phyloP scores from a whole-genome alignment of 30 jellyfish, hydroid and myxozoan species.

The Aurelia aurita region DNA sequence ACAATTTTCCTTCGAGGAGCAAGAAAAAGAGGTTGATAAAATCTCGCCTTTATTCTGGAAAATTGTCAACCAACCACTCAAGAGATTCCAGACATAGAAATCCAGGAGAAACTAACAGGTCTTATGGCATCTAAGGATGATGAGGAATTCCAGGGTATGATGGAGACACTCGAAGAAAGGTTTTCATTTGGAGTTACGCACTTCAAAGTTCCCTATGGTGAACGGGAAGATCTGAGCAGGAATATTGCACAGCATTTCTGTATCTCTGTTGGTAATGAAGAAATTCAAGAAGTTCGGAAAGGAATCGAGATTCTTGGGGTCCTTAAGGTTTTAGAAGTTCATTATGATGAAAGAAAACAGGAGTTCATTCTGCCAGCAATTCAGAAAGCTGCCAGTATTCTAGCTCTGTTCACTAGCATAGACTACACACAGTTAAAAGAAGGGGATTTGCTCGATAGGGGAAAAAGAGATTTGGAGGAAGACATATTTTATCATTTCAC shows the following conservation, averaged over 20 bases:
- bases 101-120: background rate
- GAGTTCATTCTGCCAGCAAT: constrained; percentile 6
- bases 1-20: no score
- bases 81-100: constrained; percentile 1
- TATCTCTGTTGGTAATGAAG: background rate
- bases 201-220: constrained; percentile 2
- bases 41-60: no score
- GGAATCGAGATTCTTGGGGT: constrained; percentile 21
- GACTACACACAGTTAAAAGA: background rate
- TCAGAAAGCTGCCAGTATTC: constrained; percentile 1
- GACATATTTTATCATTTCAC: constrained; percentile 28
- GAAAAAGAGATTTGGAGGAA: background rate
- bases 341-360: background rate
- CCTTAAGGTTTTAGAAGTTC: background rate
- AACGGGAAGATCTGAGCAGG: constrained; percentile 1
- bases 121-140: background rate
- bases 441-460: background rate
- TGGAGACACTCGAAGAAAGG: constrained; percentile 4
- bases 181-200: constrained; percentile 15
- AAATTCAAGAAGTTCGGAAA: background rate
- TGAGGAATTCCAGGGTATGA: constrained; percentile 7
- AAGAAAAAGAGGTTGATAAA: no score
- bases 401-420: background rate
- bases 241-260: constrained; percentile 9
- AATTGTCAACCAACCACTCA: constrained; percentile 4